phyloP scores from a whole-genome alignment of 2,113 vertebrate species.

The Beaufortia kweichowensis region DNA sequence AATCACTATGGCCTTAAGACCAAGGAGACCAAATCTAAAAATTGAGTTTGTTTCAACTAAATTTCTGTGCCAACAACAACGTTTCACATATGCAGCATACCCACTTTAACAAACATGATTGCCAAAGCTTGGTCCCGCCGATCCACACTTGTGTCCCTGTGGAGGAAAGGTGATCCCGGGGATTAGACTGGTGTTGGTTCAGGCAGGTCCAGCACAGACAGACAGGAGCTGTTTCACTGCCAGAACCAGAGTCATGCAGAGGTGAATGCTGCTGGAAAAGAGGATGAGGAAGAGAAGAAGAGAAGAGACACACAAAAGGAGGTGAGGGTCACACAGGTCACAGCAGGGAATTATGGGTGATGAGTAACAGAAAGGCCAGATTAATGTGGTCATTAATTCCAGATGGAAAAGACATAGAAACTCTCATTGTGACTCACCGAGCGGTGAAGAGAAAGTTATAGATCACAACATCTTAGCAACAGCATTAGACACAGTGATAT shows the following conservation, averaged over 20 bases:
- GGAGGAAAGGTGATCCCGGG: conserved; percentile 61
- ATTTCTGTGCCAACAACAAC: conserved; percentile 47
- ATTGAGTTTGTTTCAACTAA: no score
- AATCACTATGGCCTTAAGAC: no score
- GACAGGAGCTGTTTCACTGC: conserved; percentile 63
- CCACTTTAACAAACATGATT: conserved; percentile 54
- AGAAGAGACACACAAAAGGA: conserved; percentile 27
- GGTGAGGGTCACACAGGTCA: conserved; percentile 47
- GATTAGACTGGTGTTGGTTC: conserved; percentile 67
- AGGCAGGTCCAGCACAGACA: conserved; percentile 68
- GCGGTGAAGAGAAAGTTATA: conserved; percentile 23
- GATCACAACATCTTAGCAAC: not conserved
- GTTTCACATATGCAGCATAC: conserved; percentile 3
- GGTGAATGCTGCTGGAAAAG: conserved; percentile 44
- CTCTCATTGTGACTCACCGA: conserved; percentile 6
- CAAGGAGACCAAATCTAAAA: no score
- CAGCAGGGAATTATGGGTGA: conserved; percentile 45
- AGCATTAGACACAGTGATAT: not conserved
- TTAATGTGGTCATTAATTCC: conserved; percentile 57
- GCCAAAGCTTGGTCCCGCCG: conserved; percentile 49
- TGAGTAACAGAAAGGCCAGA: conserved; percentile 51
- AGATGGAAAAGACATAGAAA: conserved; percentile 48
- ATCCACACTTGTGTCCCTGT: conserved; percentile 57
- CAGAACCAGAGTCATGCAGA: conserved; percentile 52
- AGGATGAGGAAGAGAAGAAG: conserved; percentile 24